Conservation (phyloP, 1,140 invertebrate species). For the Latrodectus geometricus region DNA sequence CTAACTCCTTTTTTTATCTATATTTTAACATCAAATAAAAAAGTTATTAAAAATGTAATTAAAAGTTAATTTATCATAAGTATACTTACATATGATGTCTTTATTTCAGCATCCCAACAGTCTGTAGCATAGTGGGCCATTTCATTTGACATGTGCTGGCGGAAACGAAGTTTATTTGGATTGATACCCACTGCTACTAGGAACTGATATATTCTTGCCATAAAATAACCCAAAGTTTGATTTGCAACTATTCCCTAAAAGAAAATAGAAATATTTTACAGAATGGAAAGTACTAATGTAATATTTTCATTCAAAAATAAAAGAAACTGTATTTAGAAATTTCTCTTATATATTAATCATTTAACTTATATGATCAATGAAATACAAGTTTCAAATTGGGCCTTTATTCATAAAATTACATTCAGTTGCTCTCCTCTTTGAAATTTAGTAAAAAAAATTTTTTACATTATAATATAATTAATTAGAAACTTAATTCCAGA, state of each 20-base stretch:
- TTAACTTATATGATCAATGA: too few relatives aligned
- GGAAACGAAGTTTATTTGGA: conserved; percentile 86
- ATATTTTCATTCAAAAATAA: background rate
- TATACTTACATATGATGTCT: conserved; percentile 86
- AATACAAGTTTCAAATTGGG: too few relatives aligned
- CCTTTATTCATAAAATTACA: too few relatives aligned
- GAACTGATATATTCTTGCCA: conserved; percentile 94
- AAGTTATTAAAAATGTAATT: too few relatives aligned
- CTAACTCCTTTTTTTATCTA: too few relatives aligned
- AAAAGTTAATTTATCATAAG: background rate
- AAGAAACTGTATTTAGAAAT: background rate
- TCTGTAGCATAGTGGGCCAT: conserved; percentile 99
- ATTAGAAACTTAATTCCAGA: too few relatives aligned
- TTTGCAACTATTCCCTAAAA: conserved; percentile 89
- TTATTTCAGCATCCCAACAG: conserved; percentile 98
- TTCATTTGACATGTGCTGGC: conserved; percentile 99
- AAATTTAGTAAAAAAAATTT: too few relatives aligned
- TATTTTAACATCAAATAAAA: too few relatives aligned
- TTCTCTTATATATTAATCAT: too few relatives aligned
- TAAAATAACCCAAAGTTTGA: conserved; percentile 97
- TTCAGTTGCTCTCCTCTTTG: too few relatives aligned
- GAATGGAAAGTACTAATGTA: background rate
- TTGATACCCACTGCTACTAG: conserved; percentile 90
- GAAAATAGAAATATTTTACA: conserved; percentile 41
- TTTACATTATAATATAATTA: too few relatives aligned